Percentiles rank a stretch among this genome's conserved stretches.
These are phyloP conservation scores for Rosalia funebris DNA, from an alignment of 2,888 invertebrate species.

Conservation along the genomic window DNA sequence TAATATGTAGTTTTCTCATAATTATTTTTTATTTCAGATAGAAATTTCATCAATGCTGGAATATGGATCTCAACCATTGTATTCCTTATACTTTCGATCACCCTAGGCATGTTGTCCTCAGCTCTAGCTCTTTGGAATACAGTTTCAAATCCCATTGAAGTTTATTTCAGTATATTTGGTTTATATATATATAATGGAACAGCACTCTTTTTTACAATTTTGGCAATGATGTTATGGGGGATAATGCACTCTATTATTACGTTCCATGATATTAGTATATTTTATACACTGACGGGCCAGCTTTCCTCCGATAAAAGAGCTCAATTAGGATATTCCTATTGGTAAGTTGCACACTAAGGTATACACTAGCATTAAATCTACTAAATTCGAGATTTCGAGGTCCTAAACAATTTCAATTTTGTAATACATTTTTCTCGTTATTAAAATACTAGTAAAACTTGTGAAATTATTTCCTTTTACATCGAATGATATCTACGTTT, in stretches of 20 bases:
- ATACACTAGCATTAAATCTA: no score
- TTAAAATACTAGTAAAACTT: no score
- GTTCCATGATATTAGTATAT: slow-evolving; percentile 59
- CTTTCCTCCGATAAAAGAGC: slow-evolving; percentile 56
- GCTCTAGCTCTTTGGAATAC: slow-evolving; percentile 70
- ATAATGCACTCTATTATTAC: slow-evolving; percentile 56
- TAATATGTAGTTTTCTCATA: no score
- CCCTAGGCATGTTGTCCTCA: slow-evolving; percentile 65
- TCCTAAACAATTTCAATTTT: no score
- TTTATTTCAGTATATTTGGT: slow-evolving; percentile 68
- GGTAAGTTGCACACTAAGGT: no score
- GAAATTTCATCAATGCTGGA: slow-evolving; percentile 60
- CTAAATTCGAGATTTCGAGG: no score
- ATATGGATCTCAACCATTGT: slow-evolving; percentile 69
- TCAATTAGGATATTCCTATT: slow-evolving; percentile 64
- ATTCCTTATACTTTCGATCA: slow-evolving; percentile 65
- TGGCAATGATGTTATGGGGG: slow-evolving; percentile 62
- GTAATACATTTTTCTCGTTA: no score
- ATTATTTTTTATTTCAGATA: slow-evolving; percentile 34
- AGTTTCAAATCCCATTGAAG: slow-evolving; percentile 69
- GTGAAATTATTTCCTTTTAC: no score
- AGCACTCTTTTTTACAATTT: slow-evolving; percentile 57
- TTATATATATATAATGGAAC: slow-evolving; percentile 71
- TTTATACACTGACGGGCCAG: slow-evolving; percentile 57
- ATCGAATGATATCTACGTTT: no score